Evolutionary conservation across 2,797 vertebrate species (phyloP).

Genomic region (Siniperca scherzeri): DNA sequence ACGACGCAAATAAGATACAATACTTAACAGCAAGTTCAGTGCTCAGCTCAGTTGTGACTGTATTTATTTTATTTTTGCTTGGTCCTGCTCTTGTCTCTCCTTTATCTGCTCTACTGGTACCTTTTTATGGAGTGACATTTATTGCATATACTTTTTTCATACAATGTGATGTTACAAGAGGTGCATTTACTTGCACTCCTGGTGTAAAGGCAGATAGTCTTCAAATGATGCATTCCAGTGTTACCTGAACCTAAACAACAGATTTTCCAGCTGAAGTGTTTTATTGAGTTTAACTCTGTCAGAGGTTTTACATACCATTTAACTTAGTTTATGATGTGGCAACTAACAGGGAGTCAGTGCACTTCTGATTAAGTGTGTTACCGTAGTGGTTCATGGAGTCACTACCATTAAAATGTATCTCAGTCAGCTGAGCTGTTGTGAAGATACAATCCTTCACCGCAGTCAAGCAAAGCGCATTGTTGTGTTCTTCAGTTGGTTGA

Average conservation of each 20-base stretch:
- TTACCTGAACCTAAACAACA: constrained; percentile 19
- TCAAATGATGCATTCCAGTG: constrained; percentile 11
- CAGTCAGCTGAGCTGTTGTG: constrained; percentile 5
- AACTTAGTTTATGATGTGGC: constrained; percentile 23
- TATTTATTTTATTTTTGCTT: not conserved
- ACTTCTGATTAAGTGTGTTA: constrained; percentile 33
- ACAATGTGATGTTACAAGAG: not conserved
- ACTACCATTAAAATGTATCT: not conserved
- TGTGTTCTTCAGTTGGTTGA: constrained; percentile 3
- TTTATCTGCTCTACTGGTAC: not conserved
- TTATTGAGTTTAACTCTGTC: constrained; percentile 29
- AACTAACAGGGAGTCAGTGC: not conserved
- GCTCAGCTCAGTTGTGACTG: not conserved
- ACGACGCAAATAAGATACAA: not conserved
- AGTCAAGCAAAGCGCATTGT: not conserved
- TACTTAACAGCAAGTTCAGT: not conserved
- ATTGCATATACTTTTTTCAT: not conserved
- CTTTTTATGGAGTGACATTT: not conserved
- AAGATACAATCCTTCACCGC: not conserved
- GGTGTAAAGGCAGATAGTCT: not conserved
- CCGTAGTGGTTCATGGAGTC: constrained; percentile 12
- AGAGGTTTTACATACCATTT: constrained; percentile 54
- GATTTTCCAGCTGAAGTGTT: constrained; percentile 35
- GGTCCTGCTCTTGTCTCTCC: not conserved
- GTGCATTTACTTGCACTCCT: not conserved